Conservation (phyloP, 1,140 invertebrate species). For the Lepidostoma basale region DNA sequence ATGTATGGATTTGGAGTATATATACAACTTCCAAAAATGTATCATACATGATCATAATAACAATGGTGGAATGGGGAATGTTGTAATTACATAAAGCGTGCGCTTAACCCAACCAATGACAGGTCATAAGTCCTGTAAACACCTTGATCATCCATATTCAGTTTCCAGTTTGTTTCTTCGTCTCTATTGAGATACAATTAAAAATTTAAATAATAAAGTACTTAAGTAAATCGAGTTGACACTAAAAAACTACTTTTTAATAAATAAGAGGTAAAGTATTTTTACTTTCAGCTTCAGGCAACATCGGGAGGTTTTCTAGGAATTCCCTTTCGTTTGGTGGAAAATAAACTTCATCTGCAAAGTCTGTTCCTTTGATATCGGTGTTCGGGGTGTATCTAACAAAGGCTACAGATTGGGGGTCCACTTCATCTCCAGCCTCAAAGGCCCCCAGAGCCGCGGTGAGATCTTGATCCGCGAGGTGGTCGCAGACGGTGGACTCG, state of each 20-base stretch:
- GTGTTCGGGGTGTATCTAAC: conserved; percentile 79
- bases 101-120: no score
- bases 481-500: conserved; percentile 51
- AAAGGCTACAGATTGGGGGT: conserved; percentile 72
- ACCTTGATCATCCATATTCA: no score
- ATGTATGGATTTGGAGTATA: no score
- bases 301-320: conserved; percentile 32
- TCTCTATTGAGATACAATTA: no score
- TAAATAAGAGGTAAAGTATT: neutral
- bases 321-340: conserved; percentile 61
- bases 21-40: no score
- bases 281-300: conserved; percentile 32
- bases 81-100: no score
- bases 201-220: no score
- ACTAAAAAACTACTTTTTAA: neutral
- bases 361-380: conserved; percentile 67
- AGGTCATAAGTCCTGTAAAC: neutral
- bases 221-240: no score
- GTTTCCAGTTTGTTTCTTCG: no score
- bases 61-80: no score
- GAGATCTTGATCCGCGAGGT: conserved; percentile 59
- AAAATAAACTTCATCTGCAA: conserved; percentile 79
- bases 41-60: no score
- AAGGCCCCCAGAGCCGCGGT: conserved; percentile 59
- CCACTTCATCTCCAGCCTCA: conserved; percentile 60